These are phyloP conservation scores for Telmatherina bonti DNA, from an alignment of 2,797 vertebrate species.

Conservation along the genomic window DNA sequence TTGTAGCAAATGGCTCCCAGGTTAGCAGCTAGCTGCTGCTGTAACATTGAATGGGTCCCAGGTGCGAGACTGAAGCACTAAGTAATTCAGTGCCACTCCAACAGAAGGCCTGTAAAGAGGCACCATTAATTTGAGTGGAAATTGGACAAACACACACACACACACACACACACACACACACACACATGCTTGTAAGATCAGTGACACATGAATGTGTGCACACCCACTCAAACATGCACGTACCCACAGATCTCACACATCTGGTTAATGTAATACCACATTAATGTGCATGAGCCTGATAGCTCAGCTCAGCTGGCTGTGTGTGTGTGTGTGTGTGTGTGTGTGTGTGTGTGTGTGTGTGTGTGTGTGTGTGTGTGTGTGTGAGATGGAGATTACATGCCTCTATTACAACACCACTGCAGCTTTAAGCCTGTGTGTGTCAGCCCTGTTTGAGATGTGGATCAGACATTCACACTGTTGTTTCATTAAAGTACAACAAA, in stretches of 20 bases:
- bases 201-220: constrained; percentile 63
- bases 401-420: constrained; percentile 33
- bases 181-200: constrained; percentile 59
- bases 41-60: constrained; percentile 78
- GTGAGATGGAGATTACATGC: constrained; percentile 29
- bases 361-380: constrained; percentile 27
- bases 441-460: constrained; percentile 40
- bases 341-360: constrained; percentile 21
- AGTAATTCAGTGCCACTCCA: constrained; percentile 83
- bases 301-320: constrained; percentile 61
- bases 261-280: constrained; percentile 58
- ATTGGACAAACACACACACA: constrained; percentile 75
- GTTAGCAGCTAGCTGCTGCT: constrained; percentile 71
- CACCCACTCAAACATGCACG: constrained; percentile 58
- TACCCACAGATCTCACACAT: constrained; percentile 58
- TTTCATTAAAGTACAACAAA: constrained; percentile 7
- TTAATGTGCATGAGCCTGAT: constrained; percentile 59
- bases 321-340: constrained; percentile 25
- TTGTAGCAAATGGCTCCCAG: constrained; percentile 68
- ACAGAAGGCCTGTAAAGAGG: constrained; percentile 84
- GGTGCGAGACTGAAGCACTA: constrained; percentile 78
- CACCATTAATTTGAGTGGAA: constrained; percentile 81
- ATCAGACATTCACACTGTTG: constrained; percentile 2
- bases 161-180: constrained; percentile 49
- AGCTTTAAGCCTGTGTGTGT: constrained; percentile 45